Evolutionary conservation across 1,140 invertebrate genomes (phyloP), one percentile per base, ranked within the genome.

Genomic region (Bombus polaris): DNA sequence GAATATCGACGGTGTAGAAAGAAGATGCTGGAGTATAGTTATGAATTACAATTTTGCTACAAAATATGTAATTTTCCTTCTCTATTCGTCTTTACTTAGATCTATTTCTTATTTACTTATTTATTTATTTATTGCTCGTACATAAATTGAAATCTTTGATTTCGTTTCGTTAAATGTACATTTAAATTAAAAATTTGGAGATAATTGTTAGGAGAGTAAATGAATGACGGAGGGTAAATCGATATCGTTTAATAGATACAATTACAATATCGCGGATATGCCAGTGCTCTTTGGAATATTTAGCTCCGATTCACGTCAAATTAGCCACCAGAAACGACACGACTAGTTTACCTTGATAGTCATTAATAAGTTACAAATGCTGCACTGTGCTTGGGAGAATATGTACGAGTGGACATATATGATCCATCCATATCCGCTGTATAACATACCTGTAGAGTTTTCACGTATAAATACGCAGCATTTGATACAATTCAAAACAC

Each of bases 311-410:
- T 25, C 32, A n/a, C 32, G 78, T 80, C 66, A 70, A 80, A 80
- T 80, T 80, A 53, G n/a, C 65, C 37, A 70, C n/a, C 78, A 70
- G 28, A 47, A 80, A 53, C 65, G 42, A 53, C 32, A 25, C 12
- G 12, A 80, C 44, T 70, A 80, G 65, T 70, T 80, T 71, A 53
- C 35, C 78, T 80, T 80, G 13, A 80, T 32, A 66, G 62, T 66
- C n/a, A 47, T 80, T 80, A 39, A 22, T 70, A 70, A 80, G 70
- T 70, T 53, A 47, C 44, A 32, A 62, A 70, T 22, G 5, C 65
- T 44, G 18, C 15, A 25, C 9, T n/a, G 25, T 37, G 25, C 44
- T 25, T 28, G 15, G 10, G 78, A 66, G 65, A 47, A 70, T 44
- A 15, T 28, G 3, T 47, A 35, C 6, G 9, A 13, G 9, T 62